Conservation (phyloP, 2,888 invertebrate genomes). For the Candidula unifasciata region DNA sequence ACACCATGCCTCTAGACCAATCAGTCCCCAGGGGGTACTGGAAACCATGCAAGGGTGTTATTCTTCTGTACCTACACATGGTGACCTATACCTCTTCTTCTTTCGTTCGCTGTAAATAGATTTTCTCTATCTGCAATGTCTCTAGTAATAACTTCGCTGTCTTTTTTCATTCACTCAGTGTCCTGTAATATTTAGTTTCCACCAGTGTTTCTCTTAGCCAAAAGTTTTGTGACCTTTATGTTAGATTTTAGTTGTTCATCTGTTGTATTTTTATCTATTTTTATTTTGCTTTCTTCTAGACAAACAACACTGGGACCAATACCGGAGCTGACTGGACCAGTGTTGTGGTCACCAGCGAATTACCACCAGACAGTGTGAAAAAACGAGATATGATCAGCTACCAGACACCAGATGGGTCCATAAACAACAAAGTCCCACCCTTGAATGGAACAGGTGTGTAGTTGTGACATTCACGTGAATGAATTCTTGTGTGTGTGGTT, state of each 20-base stretch:
- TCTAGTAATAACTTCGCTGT: too few species aligned
- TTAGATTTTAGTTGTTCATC: neutral
- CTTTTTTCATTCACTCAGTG: too few species aligned
- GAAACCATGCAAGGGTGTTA: too few species aligned
- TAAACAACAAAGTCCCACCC: constrained; percentile 70
- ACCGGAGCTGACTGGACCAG: constrained; percentile 61
- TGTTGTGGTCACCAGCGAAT: constrained; percentile 48
- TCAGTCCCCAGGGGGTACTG: too few species aligned
- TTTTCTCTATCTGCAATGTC: too few species aligned
- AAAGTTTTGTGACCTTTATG: too few species aligned
- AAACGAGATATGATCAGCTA: constrained; percentile 74
- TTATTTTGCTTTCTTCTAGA: constrained; percentile 53
- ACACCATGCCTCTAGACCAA: too few species aligned
- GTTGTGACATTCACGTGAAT: neutral
- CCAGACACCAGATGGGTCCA: constrained; percentile 71
- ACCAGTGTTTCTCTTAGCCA: too few species aligned
- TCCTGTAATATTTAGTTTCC: too few species aligned
- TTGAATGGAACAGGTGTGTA: constrained; percentile 61
- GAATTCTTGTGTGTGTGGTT: neutral
- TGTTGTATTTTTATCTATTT: neutral
- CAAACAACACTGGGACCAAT: constrained; percentile 69
- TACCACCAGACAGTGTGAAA: constrained; percentile 57
- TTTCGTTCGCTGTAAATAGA: too few species aligned
- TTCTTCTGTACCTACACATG: too few species aligned
- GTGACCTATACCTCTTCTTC: too few species aligned